Evolutionary conservation across 2,113 vertebrate species (phyloP).

Genomic region (Lethenteron reissneri): DNA sequence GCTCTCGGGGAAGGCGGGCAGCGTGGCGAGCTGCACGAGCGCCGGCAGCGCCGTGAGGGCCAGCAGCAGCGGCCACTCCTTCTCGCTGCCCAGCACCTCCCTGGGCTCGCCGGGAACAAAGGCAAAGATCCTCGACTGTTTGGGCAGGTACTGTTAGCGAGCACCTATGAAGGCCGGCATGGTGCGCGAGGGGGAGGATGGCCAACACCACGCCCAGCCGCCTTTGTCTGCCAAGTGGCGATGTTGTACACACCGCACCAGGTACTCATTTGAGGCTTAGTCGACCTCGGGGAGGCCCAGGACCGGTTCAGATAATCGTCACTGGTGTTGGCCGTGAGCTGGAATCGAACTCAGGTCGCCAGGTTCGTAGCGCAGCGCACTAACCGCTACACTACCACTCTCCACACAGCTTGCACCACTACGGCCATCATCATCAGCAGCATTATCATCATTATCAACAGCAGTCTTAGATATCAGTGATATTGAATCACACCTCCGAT

Average conservation of each 20-base stretch:
- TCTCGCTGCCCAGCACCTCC: slow-evolving; percentile 31
- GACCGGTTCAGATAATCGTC: too few relatives aligned
- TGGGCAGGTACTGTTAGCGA: background rate
- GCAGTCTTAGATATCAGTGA: too few relatives aligned
- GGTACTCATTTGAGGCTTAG: background rate
- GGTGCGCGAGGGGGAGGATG: background rate
- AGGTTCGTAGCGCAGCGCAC: too few relatives aligned
- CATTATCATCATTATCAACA: too few relatives aligned
- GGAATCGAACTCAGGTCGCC: too few relatives aligned
- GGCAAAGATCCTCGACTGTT: background rate
- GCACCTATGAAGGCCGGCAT: background rate
- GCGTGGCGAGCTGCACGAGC: slow-evolving; percentile 29
- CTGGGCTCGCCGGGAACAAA: slow-evolving; percentile 17
- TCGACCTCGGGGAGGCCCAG: background rate
- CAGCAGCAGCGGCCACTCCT: slow-evolving; percentile 35
- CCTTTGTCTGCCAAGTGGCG: background rate
- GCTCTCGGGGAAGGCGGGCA: slow-evolving; percentile 46
- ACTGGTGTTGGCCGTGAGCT: too few relatives aligned
- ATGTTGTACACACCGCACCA: too few relatives aligned
- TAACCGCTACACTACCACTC: too few relatives aligned
- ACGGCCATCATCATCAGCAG: too few relatives aligned
- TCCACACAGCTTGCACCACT: too few relatives aligned
- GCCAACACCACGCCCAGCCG: background rate
- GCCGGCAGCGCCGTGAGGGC: slow-evolving; percentile 22
- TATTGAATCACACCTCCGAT: too few relatives aligned